Conservation (phyloP, 2,888 invertebrate genomes). For the Caenorhabditis japonica region DNA sequence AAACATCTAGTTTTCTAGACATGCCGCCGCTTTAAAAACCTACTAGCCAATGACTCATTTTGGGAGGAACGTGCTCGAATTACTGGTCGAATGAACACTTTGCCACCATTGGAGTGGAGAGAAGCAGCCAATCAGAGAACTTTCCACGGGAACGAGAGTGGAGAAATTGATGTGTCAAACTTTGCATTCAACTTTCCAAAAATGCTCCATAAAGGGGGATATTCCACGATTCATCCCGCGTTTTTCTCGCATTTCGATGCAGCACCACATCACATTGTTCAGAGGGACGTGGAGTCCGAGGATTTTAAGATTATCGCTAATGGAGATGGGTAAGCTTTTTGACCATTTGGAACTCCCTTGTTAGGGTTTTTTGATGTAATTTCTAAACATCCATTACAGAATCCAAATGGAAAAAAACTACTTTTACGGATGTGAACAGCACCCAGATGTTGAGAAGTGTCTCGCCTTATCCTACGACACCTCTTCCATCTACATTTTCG, state of each 20-base stretch:
- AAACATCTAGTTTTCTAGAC: slow-evolving; percentile 10
- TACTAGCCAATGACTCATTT: slow-evolving; percentile 15
- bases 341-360: too few species aligned
- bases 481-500: not conserved
- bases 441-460: slow-evolving; percentile 22
- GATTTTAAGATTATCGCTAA: slow-evolving; percentile 3
- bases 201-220: slow-evolving; percentile 8
- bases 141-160: slow-evolving; percentile 7
- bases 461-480: slow-evolving; percentile 27
- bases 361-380: too few species aligned
- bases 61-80: slow-evolving; percentile 29
- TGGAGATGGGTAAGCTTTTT: slow-evolving; percentile 18
- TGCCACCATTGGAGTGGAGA: slow-evolving; percentile 39
- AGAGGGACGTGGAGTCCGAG: slow-evolving; percentile 3
- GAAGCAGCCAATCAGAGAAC: slow-evolving; percentile 8
- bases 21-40: slow-evolving; percentile 15
- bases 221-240: slow-evolving; percentile 3
- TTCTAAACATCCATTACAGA: too few species aligned
- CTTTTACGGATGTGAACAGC: slow-evolving; percentile 8
- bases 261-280: not conserved
- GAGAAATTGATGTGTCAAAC: not conserved
- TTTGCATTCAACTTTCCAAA: slow-evolving; percentile 25
- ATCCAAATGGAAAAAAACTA: slow-evolving; percentile 12
- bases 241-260: not conserved
- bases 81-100: not conserved